These are phyloP conservation scores for Trypoxylus dichotomus DNA, from an alignment of 1,140 invertebrate species.

Conservation along the genomic window DNA sequence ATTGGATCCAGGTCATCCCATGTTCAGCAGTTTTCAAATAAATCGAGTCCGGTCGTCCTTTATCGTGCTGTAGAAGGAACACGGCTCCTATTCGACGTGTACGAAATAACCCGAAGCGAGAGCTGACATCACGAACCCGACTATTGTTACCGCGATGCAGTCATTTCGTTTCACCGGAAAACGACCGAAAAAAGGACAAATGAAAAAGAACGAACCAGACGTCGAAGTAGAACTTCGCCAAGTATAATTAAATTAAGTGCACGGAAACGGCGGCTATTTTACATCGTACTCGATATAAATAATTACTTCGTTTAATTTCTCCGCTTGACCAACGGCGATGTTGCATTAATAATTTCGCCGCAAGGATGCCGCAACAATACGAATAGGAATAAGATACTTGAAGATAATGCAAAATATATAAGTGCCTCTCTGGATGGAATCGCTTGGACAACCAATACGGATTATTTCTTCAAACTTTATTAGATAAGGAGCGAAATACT, in stretches of 20 bases:
- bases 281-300: not conserved
- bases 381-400: no score
- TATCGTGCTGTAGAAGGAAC: constrained; percentile 2
- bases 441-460: no score
- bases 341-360: not conserved
- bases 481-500: no score
- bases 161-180: constrained; percentile 17
- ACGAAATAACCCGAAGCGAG: not conserved
- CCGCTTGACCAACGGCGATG: not conserved
- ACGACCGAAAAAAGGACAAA: not conserved
- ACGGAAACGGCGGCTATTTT: constrained; percentile 1
- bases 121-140: not conserved
- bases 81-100: not conserved
- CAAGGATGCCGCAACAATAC: no score
- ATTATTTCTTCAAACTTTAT: no score
- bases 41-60: constrained; percentile 5
- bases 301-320: constrained; percentile 1
- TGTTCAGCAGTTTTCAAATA: constrained; percentile 9
- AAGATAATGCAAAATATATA: no score
- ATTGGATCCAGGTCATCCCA: not conserved
- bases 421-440: no score
- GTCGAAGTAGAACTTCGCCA: not conserved
- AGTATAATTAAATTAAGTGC: constrained; percentile 4
- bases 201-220: constrained; percentile 5
- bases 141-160: constrained; percentile 22